Base-by-base conservation (phyloP, 1,140 invertebrate genomes). In the Argopecten irradians region DNA sequence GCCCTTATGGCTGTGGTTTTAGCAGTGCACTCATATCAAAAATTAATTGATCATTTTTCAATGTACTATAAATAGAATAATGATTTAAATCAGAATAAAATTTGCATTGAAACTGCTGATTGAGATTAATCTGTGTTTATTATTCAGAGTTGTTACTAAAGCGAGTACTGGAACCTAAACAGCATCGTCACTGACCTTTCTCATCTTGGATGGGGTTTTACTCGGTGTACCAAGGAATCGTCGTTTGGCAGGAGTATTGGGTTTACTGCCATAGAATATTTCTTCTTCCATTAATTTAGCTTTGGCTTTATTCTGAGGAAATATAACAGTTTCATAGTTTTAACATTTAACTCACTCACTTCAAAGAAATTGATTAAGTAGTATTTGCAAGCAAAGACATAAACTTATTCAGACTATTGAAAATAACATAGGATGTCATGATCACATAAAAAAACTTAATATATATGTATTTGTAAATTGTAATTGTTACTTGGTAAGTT, bases 241-340 rank as follows among this genome's bases (percentile, higher is more conserved):
- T 22, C 93, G 85, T 88, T 93, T 93, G 28, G 90, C 92, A 16
- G 94, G 94, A n/a, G 93, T 94, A n/a, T 91, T 92, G 32, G 94
- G 92, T 87, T 95, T 94, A 82, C 93, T 94, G 33, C 95, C 95
- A 92, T 86, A 95, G 16, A 93, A 91, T 92, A 95, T 93, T 87
- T 95, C 95, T 89, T 95, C 94, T 83, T 95, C 94, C 86, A 93
- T 94, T 36, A 92, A 90, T 85, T 93, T 94, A 11, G 89, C 93
- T 33, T 92, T 93, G 13, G 91, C 91, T 89, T 93, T 92, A 43
- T 93, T 92, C 94, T 95, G 90, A 16, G 87, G 87, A 89, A 55
- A 87, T 34, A 87, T 82, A 28, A n/a, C n/a, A n/a, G n/a, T n/a
- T n/a, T n/a, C n/a, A n/a, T n/a, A n/a, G n/a, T n/a, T n/a, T n/a